These are phyloP conservation scores for Drosophila nr. medialis DNA, from an alignment of 2,888 invertebrate species.

Conservation along the genomic window DNA sequence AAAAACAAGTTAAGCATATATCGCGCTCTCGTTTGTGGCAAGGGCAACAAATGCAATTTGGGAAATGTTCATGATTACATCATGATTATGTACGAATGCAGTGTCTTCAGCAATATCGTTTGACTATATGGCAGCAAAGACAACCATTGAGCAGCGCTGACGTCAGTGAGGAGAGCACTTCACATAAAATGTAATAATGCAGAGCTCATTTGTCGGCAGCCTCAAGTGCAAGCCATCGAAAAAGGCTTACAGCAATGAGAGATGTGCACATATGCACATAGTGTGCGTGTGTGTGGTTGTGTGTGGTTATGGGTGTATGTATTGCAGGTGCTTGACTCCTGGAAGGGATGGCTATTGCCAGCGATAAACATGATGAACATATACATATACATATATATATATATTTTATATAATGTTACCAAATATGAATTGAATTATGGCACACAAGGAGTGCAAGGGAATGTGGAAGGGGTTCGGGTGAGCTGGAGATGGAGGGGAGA, in stretches of 20 bases:
- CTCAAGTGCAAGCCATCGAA: slow-evolving; percentile 73
- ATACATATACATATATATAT: neutral
- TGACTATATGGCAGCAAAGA: neutral
- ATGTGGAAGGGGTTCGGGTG: neutral
- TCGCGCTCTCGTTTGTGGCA: too few species aligned
- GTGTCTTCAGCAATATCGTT: slow-evolving; percentile 14
- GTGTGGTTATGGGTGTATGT: neutral
- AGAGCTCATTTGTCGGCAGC: slow-evolving; percentile 79
- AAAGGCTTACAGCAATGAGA: slow-evolving; percentile 64
- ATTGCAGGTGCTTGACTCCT: slow-evolving; percentile 32
- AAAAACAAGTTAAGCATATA: slow-evolving; percentile 12
- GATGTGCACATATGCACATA: slow-evolving; percentile 10
- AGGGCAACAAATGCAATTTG: slow-evolving; percentile 2
- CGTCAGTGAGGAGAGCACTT: slow-evolving; percentile 59
- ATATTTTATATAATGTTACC: slow-evolving; percentile 55
- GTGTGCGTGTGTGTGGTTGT: neutral
- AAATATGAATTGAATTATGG: slow-evolving; percentile 78
- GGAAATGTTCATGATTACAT: neutral
- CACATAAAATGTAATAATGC: slow-evolving; percentile 75
- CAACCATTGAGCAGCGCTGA: slow-evolving; percentile 36
- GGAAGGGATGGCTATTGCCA: slow-evolving; percentile 62
- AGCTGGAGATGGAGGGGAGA: neutral
- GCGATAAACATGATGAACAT: slow-evolving; percentile 67
- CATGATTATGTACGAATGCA: slow-evolving; percentile 5
- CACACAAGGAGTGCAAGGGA: slow-evolving; percentile 27